Evolutionary conservation across 1,140 invertebrate species (phyloP).

Genomic region (Lethocerus indicus): DNA sequence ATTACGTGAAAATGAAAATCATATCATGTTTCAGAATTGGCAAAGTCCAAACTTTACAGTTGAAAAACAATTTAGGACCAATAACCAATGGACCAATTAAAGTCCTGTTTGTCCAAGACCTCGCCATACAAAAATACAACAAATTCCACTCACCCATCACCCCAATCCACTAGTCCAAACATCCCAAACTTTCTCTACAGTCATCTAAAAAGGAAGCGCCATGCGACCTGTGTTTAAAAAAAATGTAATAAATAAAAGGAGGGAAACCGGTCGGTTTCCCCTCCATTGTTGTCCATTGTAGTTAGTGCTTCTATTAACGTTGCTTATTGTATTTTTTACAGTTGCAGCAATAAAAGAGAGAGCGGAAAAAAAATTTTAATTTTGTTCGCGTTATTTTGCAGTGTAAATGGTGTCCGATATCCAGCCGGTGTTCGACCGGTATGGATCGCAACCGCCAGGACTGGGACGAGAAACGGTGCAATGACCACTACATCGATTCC

Average conservation of each 20-base stretch:
- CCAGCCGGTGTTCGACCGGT: conserved; percentile 74
- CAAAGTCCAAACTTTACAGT: background rate
- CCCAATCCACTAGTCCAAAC: too few relatives aligned
- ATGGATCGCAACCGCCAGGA: conserved; percentile 74
- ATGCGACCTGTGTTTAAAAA: too few relatives aligned
- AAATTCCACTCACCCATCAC: background rate
- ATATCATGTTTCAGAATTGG: background rate
- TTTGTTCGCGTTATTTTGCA: conserved; percentile 23
- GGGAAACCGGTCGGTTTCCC: background rate
- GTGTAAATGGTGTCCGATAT: conserved; percentile 73
- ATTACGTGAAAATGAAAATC: background rate
- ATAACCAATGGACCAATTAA: background rate
- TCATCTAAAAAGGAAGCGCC: too few relatives aligned
- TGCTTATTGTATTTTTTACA: background rate
- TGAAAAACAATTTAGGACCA: background rate
- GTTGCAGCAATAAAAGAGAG: background rate
- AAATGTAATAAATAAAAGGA: background rate
- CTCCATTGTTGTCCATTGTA: background rate
- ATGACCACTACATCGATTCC: conserved; percentile 2
- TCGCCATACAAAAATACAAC: background rate
- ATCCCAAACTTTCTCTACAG: too few relatives aligned
- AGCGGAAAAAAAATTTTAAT: background rate
- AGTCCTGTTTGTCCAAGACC: background rate
- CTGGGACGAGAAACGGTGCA: conserved; percentile 53
- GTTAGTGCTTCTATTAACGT: background rate